Percentiles rank a stretch among this genome's conserved stretches.
Evolutionary conservation across 92 coral and sea anemone genomes (phyloP).

Genomic region (Porites divaricata): DNA sequence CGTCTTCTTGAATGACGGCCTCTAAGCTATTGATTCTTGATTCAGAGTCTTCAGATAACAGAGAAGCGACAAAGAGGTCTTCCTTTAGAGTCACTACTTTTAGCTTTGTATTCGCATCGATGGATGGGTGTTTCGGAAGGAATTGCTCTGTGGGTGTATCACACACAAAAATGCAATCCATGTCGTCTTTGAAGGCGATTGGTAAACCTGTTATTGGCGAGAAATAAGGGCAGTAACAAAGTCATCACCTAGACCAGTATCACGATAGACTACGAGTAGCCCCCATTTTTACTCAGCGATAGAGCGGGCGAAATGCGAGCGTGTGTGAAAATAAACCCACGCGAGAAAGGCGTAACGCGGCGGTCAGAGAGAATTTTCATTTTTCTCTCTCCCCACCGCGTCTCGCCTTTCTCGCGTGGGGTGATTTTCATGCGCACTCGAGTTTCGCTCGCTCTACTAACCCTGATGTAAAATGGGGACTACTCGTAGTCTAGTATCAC

Average conservation of each 20-base stretch:
- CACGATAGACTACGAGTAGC: too few relatives aligned
- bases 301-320: too few relatives aligned
- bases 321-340: too few relatives aligned
- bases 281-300: too few relatives aligned
- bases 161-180: conserved; percentile 67
- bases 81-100: conserved; percentile 65
- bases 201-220: conserved; percentile 45
- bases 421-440: too few relatives aligned
- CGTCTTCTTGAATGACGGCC: conserved; percentile 74
- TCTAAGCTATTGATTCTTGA: conserved; percentile 60
- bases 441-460: too few relatives aligned
- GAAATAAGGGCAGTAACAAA: not conserved
- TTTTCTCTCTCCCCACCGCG: too few relatives aligned
- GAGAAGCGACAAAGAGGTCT: conserved; percentile 69
- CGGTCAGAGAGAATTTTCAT: too few relatives aligned
- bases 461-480: too few relatives aligned
- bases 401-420: too few relatives aligned
- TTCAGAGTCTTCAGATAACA: conserved; percentile 70
- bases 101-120: conserved; percentile 55
- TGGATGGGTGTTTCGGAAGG: conserved; percentile 50
- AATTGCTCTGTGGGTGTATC: conserved; percentile 61
- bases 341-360: too few relatives aligned
- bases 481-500: not conserved
- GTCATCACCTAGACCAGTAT: not conserved
- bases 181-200: conserved; percentile 75